These are phyloP conservation scores for Yponomeuta plumbellus DNA, from an alignment of 2,888 invertebrate species.

Conservation along the genomic window DNA sequence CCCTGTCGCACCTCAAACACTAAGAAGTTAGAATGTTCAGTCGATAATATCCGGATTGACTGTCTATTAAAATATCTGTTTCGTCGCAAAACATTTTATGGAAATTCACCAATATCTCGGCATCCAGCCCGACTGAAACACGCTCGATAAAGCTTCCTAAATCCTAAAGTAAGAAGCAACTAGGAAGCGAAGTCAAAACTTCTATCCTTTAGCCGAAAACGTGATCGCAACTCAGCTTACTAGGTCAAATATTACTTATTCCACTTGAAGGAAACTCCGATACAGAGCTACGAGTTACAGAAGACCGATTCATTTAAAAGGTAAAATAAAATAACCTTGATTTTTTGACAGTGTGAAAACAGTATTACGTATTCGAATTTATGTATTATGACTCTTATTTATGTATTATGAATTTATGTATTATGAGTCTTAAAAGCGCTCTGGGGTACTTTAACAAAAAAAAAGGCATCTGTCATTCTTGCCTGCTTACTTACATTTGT, in stretches of 20 bases:
- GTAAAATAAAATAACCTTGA: too few species aligned
- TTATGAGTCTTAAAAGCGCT: too few species aligned
- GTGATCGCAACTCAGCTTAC: neutral
- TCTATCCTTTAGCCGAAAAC: neutral
- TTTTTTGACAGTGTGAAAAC: neutral
- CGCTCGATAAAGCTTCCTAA: neutral
- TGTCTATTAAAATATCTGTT: too few species aligned
- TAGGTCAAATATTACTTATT: constrained; percentile 1
- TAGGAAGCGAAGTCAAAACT: neutral
- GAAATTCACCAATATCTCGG: neutral
- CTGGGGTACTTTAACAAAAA: too few species aligned
- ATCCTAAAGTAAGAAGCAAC: neutral
- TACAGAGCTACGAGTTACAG: neutral
- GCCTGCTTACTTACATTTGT: too few species aligned
- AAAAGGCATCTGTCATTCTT: too few species aligned
- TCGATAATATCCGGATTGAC: too few species aligned
- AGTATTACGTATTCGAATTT: too few species aligned
- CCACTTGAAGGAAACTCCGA: neutral
- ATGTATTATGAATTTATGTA: too few species aligned
- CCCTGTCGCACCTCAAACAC: too few species aligned
- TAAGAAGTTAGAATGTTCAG: too few species aligned
- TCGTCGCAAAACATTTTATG: neutral
- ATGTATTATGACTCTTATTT: too few species aligned
- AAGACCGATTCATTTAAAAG: neutral
- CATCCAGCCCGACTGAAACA: neutral